Evolutionary conservation across 2,113 vertebrate species (phyloP).

Genomic region (Podarcis cretensis): DNA sequence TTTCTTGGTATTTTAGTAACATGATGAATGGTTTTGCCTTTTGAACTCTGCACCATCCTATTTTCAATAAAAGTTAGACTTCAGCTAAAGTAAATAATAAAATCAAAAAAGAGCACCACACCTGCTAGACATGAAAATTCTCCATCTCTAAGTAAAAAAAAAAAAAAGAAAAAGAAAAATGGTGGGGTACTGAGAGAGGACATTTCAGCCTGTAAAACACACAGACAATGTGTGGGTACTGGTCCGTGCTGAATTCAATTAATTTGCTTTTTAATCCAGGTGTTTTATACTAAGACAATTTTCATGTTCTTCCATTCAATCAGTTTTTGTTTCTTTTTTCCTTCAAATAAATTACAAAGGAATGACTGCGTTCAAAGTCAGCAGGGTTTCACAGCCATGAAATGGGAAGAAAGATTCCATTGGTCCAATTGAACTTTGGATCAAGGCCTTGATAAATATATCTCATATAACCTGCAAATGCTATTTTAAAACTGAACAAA

Average conservation of each 20-base stretch:
- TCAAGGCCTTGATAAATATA: slow-evolving; percentile 7
- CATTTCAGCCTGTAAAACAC: background rate
- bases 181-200: background rate
- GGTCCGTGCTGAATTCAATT: slow-evolving; percentile 15
- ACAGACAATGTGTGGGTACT: background rate
- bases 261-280: background rate
- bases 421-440: slow-evolving; percentile 9
- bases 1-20: slow-evolving; percentile 53
- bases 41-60: slow-evolving; percentile 29
- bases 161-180: background rate
- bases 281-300: slow-evolving; percentile 13
- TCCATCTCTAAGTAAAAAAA: slow-evolving; percentile 14
- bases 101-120: slow-evolving; percentile 8
- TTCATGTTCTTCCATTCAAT: background rate
- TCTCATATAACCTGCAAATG: background rate
- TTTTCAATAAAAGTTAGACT: slow-evolving; percentile 26
- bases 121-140: background rate
- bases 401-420: background rate
- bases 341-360: background rate
- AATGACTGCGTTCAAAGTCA: background rate
- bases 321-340: background rate
- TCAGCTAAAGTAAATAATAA: slow-evolving; percentile 30
- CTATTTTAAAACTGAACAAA: slow-evolving; percentile 20
- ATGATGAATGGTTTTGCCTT: slow-evolving; percentile 35
- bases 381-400: background rate